Base-by-base conservation (phyloP, 2,797 vertebrate genomes). In the Podarcis siculus region DNA sequence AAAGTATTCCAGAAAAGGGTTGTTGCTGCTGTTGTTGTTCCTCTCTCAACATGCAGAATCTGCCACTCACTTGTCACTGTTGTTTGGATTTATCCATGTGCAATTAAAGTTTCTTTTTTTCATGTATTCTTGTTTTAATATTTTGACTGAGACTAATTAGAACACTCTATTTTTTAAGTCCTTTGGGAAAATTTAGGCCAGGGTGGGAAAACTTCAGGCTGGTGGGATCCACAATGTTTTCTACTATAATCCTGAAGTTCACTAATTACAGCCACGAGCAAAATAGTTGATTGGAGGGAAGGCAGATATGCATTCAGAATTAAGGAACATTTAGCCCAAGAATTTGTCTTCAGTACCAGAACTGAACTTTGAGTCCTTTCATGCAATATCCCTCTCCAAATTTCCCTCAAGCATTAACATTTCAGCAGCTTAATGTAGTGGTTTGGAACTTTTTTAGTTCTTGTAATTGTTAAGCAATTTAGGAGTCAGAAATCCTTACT, bases 1-100 rank as follows among this genome's bases (percentile, higher is more conserved):
- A 88, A 90, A 91, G 91, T 82, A 55, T 55, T 55, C 10, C 42
- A 86, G 83, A 82, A 82, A 81, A 77, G 75, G 86, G 86, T 89
- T 64, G 61, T 64, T 64, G 12, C 5, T 55, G 77, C 37, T 13
- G 86, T 7, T 79, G 8, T 78, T 87, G 5, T n/a, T 83, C 13
- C 17, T 86, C 23, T 9, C 89, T 92, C 83, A 85, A 37, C 82
- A 87, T 73, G 61, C 84, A 86, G 58, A 55, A 72, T 23, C 42
- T 32, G 39, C 61, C 35, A 45, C 30, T 55, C 42, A 23, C n/a
- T 83, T 83, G 58, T 3, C 30, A n/a, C 39, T 71, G 5, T 32
- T 55, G 42, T 32, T 83, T 83, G 30, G n/a, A 5, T 21, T 39
- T 69, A 67, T 15, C 64, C 66, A 30, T 37, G 19, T 82, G 61